Percentiles rank a stretch among this genome's conserved stretches.
These are phyloP conservation scores for Callipepla californica DNA, from an alignment of 2,113 vertebrate species.

Conservation along the genomic window DNA sequence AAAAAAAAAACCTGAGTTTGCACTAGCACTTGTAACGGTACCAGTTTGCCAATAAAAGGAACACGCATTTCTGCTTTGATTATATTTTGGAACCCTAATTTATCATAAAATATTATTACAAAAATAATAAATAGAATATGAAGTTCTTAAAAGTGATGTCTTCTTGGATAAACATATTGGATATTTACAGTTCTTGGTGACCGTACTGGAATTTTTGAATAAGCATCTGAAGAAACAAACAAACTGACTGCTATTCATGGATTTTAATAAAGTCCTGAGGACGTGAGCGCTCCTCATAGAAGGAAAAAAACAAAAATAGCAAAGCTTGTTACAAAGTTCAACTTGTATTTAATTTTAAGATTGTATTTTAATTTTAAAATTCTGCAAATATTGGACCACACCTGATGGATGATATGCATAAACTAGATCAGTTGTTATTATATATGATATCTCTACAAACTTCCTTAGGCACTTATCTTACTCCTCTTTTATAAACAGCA, in stretches of 20 bases:
- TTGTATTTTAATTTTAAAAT: not conserved
- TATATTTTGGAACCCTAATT: not conserved
- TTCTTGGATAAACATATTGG: not conserved
- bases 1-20: not conserved
- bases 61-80: not conserved
- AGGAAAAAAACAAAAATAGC: not conserved
- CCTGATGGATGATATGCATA: not conserved
- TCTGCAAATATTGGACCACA: not conserved
- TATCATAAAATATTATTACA: not conserved
- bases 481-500: not conserved
- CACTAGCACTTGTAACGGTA: not conserved
- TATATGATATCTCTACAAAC: accelerated
- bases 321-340: not conserved
- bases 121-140: not conserved
- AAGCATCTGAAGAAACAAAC: not conserved
- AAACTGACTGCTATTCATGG: not conserved
- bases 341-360: not conserved
- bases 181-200: not conserved
- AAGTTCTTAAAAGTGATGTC: not conserved
- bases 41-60: not conserved
- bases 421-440: not conserved
- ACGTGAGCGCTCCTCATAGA: not conserved
- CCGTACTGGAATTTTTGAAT: not conserved
- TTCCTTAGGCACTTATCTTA: slow-evolving; percentile 1
- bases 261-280: not conserved